Percentiles rank a stretch among this genome's conserved stretches.
Evolutionary conservation across 2,113 vertebrate genomes (phyloP).

Genomic region (Catharus bicknelli): DNA sequence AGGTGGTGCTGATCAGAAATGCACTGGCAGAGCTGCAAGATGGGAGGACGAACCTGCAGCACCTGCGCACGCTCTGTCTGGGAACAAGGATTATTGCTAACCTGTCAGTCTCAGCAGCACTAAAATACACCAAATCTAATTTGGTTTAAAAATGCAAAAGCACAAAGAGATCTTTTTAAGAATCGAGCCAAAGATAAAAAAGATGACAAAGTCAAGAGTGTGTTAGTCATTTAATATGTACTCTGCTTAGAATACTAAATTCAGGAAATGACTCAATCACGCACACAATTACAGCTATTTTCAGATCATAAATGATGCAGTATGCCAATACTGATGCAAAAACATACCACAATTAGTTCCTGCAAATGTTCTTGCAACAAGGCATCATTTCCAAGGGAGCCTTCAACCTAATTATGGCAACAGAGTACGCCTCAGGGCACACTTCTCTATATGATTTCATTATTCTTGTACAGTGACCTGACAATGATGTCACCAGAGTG

Average conservation of each 20-base stretch:
- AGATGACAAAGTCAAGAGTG: slow-evolving; percentile 70
- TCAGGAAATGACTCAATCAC: slow-evolving; percentile 79
- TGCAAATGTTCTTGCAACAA: slow-evolving; percentile 69
- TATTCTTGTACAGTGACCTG: slow-evolving; percentile 68
- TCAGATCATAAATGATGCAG: slow-evolving; percentile 73
- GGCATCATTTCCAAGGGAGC: slow-evolving; percentile 72
- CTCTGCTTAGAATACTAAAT: slow-evolving; percentile 72
- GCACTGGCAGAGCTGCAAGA: neutral
- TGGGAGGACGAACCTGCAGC: neutral
- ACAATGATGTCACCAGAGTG: slow-evolving; percentile 64
- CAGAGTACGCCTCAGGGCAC: slow-evolving; percentile 61
- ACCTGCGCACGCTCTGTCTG: neutral
- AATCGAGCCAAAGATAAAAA: slow-evolving; percentile 63
- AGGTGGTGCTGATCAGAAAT: neutral
- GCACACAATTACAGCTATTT: slow-evolving; percentile 79
- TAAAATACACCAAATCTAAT: slow-evolving; percentile 30
- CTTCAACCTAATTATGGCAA: slow-evolving; percentile 76
- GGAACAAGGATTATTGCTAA: slow-evolving; percentile 26
- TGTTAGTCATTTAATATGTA: slow-evolving; percentile 73
- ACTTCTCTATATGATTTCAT: slow-evolving; percentile 70
- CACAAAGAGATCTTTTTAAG: slow-evolving; percentile 54
- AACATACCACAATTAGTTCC: slow-evolving; percentile 76
- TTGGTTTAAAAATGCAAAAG: slow-evolving; percentile 44
- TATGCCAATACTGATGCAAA: slow-evolving; percentile 72
- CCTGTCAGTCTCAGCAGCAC: neutral